A percentile compares a stretch with the other conserved stretches of the same genome.
Evolutionary conservation across 1,140 invertebrate species (phyloP).

Genomic region (Aphaenogaster rudis): DNA sequence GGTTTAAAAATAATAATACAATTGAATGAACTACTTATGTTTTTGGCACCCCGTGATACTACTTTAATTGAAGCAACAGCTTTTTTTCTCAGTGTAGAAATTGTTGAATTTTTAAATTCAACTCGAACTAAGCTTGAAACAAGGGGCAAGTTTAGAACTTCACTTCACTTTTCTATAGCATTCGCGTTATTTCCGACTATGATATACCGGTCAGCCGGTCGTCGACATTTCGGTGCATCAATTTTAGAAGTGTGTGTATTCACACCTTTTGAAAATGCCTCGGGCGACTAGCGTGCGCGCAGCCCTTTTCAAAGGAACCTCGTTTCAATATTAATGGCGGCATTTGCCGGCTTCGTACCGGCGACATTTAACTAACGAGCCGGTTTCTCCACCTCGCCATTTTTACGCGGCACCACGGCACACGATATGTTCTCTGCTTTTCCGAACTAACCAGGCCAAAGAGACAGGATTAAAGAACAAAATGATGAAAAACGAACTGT

Average conservation of each 20-base stretch:
- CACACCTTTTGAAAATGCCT: constrained; percentile 73
- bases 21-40: too few species aligned
- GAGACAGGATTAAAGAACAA: constrained; percentile 26
- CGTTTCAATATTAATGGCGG: constrained; percentile 80
- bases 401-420: constrained; percentile 34
- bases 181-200: constrained; percentile 25
- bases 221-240: constrained; percentile 77
- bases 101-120: not conserved
- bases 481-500: constrained; percentile 47
- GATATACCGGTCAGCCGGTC: constrained; percentile 75
- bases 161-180: not conserved
- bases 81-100: not conserved
- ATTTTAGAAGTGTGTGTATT: constrained; percentile 80
- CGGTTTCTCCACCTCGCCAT: constrained; percentile 58
- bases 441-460: constrained; percentile 20
- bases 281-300: constrained; percentile 60
- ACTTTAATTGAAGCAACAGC: too few species aligned
- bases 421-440: constrained; percentile 43
- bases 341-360: constrained; percentile 73
- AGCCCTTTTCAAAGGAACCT: constrained; percentile 73
- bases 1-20: too few species aligned
- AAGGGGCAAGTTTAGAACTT: not conserved
- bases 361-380: constrained; percentile 77
- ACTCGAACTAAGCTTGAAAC: not conserved
- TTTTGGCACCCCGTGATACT: too few species aligned